These are phyloP conservation scores for Poecilia velifera DNA, from an alignment of 2,797 vertebrate genomes.

Conservation along the genomic window DNA sequence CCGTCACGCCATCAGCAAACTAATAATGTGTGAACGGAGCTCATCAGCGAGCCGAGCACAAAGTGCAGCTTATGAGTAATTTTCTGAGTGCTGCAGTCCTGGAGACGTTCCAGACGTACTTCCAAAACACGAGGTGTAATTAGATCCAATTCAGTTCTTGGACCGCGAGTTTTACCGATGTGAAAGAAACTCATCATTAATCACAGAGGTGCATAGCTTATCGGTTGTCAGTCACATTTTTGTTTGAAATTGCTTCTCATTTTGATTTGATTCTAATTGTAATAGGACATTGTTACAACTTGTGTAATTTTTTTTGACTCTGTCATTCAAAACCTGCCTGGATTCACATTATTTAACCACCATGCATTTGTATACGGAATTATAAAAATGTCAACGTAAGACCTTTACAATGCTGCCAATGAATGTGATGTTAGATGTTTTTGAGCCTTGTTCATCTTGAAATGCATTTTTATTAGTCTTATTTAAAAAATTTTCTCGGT, in stretches of 20 bases:
- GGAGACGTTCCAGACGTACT: slow-evolving; percentile 30
- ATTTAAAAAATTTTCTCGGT: background rate
- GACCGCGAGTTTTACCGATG: slow-evolving; percentile 7
- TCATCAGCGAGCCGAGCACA: background rate
- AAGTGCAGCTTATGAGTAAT: slow-evolving; percentile 8
- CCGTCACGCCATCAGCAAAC: slow-evolving; percentile 11
- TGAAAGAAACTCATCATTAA: background rate
- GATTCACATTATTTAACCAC: background rate
- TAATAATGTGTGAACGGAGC: background rate
- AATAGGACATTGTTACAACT: background rate
- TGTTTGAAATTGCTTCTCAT: background rate
- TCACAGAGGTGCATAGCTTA: background rate
- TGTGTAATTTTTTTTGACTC: background rate
- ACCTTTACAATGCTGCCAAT: background rate
- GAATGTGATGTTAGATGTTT: background rate
- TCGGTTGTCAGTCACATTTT: background rate
- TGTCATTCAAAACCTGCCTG: background rate
- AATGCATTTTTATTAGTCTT: background rate
- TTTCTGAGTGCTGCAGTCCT: slow-evolving; percentile 11
- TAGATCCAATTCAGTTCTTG: slow-evolving; percentile 10
- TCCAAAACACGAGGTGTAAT: slow-evolving; percentile 30
- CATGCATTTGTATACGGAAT: background rate
- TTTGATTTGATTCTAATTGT: slow-evolving; percentile 15
- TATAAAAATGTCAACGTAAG: background rate
- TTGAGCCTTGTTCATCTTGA: background rate